Conservation (phyloP, 2,797 vertebrate species). For the Mus minutoides region DNA sequence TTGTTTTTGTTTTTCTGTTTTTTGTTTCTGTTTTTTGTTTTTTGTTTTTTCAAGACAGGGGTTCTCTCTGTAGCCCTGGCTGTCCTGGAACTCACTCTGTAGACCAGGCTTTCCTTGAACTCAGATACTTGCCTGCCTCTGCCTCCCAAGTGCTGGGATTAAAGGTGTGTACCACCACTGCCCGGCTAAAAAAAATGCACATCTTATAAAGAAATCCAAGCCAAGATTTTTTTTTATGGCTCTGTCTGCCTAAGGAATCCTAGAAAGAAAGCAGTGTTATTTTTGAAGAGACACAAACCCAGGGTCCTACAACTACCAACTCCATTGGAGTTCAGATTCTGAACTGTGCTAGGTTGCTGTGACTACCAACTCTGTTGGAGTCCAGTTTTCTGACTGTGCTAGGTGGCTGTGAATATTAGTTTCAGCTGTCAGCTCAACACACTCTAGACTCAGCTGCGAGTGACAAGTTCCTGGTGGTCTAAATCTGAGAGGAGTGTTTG, state of each 20-base stretch:
- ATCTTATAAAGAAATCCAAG: not conserved
- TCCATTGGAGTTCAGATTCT: not conserved
- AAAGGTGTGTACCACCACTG: no score
- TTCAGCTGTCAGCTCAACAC: not conserved
- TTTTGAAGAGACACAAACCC: not conserved
- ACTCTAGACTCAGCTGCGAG: not conserved
- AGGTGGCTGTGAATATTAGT: not conserved
- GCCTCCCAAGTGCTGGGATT: no score
- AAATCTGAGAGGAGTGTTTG: not conserved
- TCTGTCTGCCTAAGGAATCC: not conserved
- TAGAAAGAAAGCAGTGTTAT: not conserved
- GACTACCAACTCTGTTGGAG: not conserved
- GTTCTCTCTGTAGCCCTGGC: no score
- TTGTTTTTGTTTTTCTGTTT: no score
- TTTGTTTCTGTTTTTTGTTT: no score
- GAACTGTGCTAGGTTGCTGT: not conserved
- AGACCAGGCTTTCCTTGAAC: no score
- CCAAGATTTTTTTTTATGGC: not conserved
- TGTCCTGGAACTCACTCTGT: no score
- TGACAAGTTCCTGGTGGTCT: not conserved
- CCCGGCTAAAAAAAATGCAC: not conserved
- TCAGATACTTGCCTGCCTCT: no score
- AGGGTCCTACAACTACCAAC: not conserved
- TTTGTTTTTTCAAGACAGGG: no score
- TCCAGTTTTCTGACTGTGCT: not conserved